Percentiles rank a stretch among this genome's conserved stretches.
Conservation (phyloP, 2,797 vertebrate genomes). For the Tiaroga cobitis region DNA sequence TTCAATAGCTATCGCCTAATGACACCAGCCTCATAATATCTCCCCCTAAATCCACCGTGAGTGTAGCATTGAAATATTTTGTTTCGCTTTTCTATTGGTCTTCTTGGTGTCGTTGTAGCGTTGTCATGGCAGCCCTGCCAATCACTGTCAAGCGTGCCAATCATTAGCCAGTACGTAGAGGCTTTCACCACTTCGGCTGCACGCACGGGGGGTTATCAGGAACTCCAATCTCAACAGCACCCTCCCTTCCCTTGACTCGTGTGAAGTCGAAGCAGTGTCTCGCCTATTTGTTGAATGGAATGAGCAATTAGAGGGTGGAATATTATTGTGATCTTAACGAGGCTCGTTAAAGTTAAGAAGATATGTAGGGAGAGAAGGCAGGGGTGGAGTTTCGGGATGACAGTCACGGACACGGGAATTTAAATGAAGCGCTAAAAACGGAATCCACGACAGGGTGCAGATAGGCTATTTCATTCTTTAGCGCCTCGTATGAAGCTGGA, state of each 20-base stretch:
- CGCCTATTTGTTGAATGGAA: conserved; percentile 91
- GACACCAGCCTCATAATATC: conserved; percentile 99
- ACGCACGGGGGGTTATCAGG: conserved; percentile 83
- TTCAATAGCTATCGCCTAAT: conserved; percentile 98
- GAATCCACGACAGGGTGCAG: conserved; percentile 82
- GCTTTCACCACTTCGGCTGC: conserved; percentile 94
- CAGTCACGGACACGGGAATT: conserved; percentile 75
- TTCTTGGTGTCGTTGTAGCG: conserved; percentile 96
- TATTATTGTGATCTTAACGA: conserved; percentile 92
- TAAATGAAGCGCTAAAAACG: conserved; percentile 80
- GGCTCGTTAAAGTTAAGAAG: conserved; percentile 87
- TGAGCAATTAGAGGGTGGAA: conserved; percentile 93
- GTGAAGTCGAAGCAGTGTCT: conserved; percentile 86
- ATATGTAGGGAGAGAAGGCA: conserved; percentile 82
- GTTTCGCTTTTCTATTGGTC: conserved; percentile 99
- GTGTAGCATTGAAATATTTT: conserved; percentile 99
- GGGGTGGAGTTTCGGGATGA: conserved; percentile 75
- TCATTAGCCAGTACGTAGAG: conserved; percentile 99
- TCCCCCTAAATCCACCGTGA: conserved; percentile 99
- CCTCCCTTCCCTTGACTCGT: conserved; percentile 83
- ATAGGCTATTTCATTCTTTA: conserved; percentile 17
- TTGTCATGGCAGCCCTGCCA: conserved; percentile 99
- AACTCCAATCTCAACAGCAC: conserved; percentile 81
- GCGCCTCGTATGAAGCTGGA: conserved; percentile 16
- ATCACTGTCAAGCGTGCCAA: conserved; percentile 99